These are phyloP conservation scores for Papilio gigon DNA, from an alignment of 2,888 invertebrate genomes.

Conservation along the genomic window DNA sequence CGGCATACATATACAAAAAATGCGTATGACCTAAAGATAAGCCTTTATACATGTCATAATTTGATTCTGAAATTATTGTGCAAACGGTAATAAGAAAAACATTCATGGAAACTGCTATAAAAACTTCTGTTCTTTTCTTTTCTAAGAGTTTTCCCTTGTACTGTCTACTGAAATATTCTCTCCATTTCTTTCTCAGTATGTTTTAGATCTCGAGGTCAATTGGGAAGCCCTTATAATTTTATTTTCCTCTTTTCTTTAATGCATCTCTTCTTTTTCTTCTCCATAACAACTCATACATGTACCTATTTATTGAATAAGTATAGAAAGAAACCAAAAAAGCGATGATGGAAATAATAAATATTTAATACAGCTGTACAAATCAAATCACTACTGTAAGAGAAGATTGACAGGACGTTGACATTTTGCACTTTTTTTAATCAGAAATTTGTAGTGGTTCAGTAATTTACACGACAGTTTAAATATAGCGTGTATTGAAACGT, in stretches of 20 bases:
- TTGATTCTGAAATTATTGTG: constrained; percentile 9
- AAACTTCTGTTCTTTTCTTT: constrained; percentile 9
- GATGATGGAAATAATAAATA: constrained; percentile 1
- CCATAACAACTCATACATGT: too few relatives aligned
- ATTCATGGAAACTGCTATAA: constrained; percentile 22
- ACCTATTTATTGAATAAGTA: background rate
- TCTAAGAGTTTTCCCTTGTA: constrained; percentile 4
- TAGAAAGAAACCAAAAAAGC: constrained; percentile 9
- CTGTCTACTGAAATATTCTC: constrained; percentile 10
- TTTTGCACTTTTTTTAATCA: too few relatives aligned
- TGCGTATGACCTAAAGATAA: constrained; percentile 22
- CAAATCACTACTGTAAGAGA: too few relatives aligned
- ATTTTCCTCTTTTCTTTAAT: constrained; percentile 18
- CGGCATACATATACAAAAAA: background rate
- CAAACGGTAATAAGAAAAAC: constrained; percentile 13
- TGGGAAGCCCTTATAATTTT: background rate
- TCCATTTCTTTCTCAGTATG: constrained; percentile 17
- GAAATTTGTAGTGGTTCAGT: too few relatives aligned
- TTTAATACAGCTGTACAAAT: background rate
- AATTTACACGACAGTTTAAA: too few relatives aligned
- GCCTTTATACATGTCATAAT: constrained; percentile 17
- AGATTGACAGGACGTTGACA: too few relatives aligned
- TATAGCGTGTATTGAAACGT: too few relatives aligned
- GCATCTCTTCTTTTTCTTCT: too few relatives aligned
- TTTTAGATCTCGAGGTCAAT: constrained; percentile 8